A percentile compares a stretch with the other conserved stretches of the same genome.
Conservation (phyloP, 2,888 invertebrate genomes). For the Pardosa pseudoannulata region DNA sequence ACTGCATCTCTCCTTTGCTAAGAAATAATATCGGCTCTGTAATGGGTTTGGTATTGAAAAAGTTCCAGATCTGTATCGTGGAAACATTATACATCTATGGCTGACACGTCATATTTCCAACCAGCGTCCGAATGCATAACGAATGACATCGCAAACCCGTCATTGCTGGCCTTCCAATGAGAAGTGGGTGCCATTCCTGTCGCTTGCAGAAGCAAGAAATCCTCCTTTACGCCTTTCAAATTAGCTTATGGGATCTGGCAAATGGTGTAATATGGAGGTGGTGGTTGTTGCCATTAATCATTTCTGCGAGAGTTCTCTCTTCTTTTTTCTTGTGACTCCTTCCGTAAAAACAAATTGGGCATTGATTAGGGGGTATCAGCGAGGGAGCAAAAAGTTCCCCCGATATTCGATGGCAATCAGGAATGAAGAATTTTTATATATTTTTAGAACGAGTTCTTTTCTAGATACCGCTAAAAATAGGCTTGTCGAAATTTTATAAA, state of each 20-base stretch:
- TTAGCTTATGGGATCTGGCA: not conserved
- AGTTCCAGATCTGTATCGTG: too few relatives aligned
- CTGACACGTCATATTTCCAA: too few relatives aligned
- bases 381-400: too few relatives aligned
- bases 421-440: too few relatives aligned
- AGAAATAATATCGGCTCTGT: too few relatives aligned
- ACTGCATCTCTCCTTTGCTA: too few relatives aligned
- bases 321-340: not conserved
- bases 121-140: not conserved
- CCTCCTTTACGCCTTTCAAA: slow-evolving; percentile 18
- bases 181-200: not conserved
- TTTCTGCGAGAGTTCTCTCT: slow-evolving; percentile 22
- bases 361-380: not conserved
- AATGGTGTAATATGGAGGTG: slow-evolving; percentile 1
- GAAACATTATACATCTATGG: too few relatives aligned
- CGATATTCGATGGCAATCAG: too few relatives aligned
- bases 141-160: not conserved
- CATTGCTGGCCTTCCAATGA: not conserved
- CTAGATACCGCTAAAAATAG: too few relatives aligned
- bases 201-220: slow-evolving; percentile 8
- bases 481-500: too few relatives aligned
- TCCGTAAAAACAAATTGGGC: not conserved
- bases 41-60: too few relatives aligned
- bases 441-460: too few relatives aligned
- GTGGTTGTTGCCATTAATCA: slow-evolving; percentile 15